These are phyloP conservation scores for Calcarius lapponicus DNA, from an alignment of 2,797 vertebrate species.

Conservation along the genomic window DNA sequence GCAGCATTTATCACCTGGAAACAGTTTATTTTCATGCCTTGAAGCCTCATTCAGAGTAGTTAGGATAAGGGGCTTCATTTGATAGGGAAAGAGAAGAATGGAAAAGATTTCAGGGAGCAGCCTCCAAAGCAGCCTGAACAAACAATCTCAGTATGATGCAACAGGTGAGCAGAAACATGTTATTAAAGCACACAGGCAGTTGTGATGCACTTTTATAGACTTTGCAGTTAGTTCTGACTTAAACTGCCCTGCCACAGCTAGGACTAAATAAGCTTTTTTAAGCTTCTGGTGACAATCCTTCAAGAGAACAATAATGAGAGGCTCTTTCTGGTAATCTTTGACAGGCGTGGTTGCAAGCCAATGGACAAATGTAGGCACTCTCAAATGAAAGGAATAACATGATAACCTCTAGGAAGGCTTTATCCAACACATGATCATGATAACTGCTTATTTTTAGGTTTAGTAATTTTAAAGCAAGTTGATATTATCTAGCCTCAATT, in stretches of 20 bases:
- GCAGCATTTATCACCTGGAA: not conserved
- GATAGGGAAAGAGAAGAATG: not conserved
- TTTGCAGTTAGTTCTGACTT: not conserved
- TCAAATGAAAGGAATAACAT: not conserved
- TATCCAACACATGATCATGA: not conserved
- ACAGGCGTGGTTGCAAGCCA: not conserved
- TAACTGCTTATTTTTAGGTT: slow-evolving; percentile 13
- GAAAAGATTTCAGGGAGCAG: not conserved
- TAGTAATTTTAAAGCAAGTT: slow-evolving; percentile 16
- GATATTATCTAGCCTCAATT: slow-evolving; percentile 5
- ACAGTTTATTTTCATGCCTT: not conserved
- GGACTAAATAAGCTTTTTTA: slow-evolving; percentile 20
- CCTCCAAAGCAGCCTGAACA: not conserved
- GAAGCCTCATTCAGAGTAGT: not conserved
- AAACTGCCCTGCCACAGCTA: not conserved
- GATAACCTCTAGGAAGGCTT: not conserved
- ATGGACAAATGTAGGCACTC: not conserved
- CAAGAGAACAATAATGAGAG: not conserved
- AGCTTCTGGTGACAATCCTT: not conserved
- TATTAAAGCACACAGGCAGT: not conserved
- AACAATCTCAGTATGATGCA: not conserved
- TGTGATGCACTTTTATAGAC: not conserved
- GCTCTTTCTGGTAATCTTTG: not conserved
- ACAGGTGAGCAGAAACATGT: not conserved
- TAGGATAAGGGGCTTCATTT: not conserved